phyloP scores from a whole-genome alignment of 2,888 invertebrate genomes.

The Lathronympha strigana region DNA sequence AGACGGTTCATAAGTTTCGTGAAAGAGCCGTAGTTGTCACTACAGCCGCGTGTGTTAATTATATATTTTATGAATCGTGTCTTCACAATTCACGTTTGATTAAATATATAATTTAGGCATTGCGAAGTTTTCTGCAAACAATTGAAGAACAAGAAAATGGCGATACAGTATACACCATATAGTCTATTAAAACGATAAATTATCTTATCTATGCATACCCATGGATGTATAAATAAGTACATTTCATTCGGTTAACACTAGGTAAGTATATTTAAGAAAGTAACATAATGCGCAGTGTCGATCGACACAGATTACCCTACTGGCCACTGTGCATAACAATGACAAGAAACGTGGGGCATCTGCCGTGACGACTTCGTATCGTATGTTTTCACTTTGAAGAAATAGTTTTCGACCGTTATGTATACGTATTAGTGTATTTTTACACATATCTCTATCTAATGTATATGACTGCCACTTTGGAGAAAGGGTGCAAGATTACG shows the following conservation, averaged over 20 bases:
- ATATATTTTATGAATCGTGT: too few species aligned
- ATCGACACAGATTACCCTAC: constrained; percentile 35
- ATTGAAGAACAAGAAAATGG: too few species aligned
- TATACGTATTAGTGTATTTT: constrained; percentile 8
- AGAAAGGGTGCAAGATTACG: background rate
- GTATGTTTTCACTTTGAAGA: constrained; percentile 28
- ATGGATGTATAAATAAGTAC: too few species aligned
- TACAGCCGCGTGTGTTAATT: too few species aligned
- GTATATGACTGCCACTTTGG: background rate
- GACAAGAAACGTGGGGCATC: constrained; percentile 32
- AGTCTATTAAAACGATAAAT: background rate
- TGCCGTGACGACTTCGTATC: constrained; percentile 33
- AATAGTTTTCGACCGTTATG: constrained; percentile 23
- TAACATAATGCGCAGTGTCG: constrained; percentile 20
- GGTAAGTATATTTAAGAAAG: constrained; percentile 30
- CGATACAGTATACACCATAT: too few species aligned
- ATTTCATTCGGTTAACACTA: background rate
- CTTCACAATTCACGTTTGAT: too few species aligned
- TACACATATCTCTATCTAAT: constrained; percentile 1
- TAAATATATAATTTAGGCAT: too few species aligned
- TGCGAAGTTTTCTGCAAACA: too few species aligned
- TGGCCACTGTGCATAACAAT: constrained; percentile 34
- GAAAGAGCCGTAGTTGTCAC: too few species aligned
- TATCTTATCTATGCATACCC: background rate
- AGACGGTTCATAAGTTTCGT: too few species aligned